Evolutionary conservation across 2,888 invertebrate species (phyloP), one percentile per base, ranked within the genome.

Genomic region (Cataglyphis albicans): DNA sequence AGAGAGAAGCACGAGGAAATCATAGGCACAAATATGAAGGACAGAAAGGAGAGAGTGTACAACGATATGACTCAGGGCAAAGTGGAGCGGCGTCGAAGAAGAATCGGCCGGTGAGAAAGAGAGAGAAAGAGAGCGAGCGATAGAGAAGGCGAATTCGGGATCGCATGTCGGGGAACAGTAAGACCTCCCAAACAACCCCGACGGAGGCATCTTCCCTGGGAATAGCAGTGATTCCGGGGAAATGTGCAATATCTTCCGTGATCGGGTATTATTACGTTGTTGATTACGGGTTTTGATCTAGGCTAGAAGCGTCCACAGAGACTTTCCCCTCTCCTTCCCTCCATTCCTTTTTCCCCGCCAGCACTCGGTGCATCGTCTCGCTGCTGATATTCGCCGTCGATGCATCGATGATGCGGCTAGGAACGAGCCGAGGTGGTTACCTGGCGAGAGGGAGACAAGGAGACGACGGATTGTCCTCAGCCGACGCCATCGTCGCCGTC

Each of bases 191-290:
- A 91, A 90, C 90, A 88, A 90, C 90, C 90, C 87, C 89, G 86
- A 87, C 86, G 86, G 86, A 87, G 91, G 89, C 86, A 91, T 92
- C 91, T 91, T 90, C 89, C 88, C 85, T 87, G 89, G 89, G 92
- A 93, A 94, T 93, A 92, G 92, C 92, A 92, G 94, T 94, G 93
- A 94, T 94, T 94, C 92, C 91, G 90, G 88, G 88, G 93, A 94
- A 94, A 93, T 93, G 93, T 92, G 92, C 93, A 93, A 93, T 94
- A 93, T 94, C 94, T 94, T 93, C 88, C 94, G 94, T 94, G 94
- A 94, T 94, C 93, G 91, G 92, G 93, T 92, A 93, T 94, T 94
- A 94, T 94, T 94, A 94, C 92, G 76, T 55, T 89, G 89, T 92
- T 92, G 93, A 93, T 93, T 93, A 90, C 90, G 88, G 93, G 93